phyloP scores from a whole-genome alignment of 1,140 invertebrate species.

The Tribolium madens region DNA sequence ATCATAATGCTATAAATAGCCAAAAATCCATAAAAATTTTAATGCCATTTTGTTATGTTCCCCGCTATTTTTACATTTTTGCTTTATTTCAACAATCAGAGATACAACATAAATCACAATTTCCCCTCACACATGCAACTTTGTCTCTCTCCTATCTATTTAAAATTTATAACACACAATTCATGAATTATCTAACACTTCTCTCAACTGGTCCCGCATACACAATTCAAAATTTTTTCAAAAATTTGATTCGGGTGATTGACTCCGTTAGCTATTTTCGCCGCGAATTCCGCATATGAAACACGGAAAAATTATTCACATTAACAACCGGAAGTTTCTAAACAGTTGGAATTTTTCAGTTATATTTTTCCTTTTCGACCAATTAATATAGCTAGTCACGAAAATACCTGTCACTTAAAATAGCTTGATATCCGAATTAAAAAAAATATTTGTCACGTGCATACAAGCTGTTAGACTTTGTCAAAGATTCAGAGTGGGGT shows the following conservation, averaged over 20 bases:
- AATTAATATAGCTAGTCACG: conserved; percentile 17
- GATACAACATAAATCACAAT: neutral
- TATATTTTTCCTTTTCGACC: conserved; percentile 20
- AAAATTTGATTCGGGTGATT: conserved; percentile 12
- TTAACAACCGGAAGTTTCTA: conserved; percentile 28
- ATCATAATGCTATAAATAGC: conserved; percentile 15
- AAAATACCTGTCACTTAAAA: neutral
- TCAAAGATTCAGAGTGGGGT: neutral
- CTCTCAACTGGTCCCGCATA: neutral
- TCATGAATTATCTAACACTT: neutral
- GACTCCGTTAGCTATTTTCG: conserved; percentile 3
- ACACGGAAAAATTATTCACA: conserved; percentile 34
- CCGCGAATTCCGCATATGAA: conserved; percentile 5
- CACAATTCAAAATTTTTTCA: neutral
- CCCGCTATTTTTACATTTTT: conserved; percentile 19
- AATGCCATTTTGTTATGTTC: conserved; percentile 35
- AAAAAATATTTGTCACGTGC: neutral
- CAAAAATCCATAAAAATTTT: conserved; percentile 32
- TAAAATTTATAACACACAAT: neutral
- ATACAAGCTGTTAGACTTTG: neutral
- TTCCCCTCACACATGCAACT: neutral
- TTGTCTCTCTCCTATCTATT: neutral
- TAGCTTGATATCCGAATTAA: no score
- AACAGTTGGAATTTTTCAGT: conserved; percentile 20
- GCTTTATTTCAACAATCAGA: conserved; percentile 1